Evolutionary conservation across 37 sponge, comb jelly and placozoan genomes (phyloP), one percentile per base, ranked within the genome.

Genomic region (Petrosia ficiformis): DNA sequence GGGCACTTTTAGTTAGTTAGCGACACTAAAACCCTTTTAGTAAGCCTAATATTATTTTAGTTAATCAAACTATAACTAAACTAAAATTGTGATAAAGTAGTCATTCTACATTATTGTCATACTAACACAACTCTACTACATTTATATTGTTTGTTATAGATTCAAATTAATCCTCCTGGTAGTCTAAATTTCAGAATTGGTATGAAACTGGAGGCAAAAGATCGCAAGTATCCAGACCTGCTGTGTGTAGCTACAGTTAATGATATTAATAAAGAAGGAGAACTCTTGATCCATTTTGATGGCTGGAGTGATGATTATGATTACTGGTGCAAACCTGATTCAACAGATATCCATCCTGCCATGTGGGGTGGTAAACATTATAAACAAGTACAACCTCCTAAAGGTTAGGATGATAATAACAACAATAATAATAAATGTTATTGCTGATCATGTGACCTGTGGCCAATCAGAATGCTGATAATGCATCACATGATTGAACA

Each of bases 281-380:
- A 80, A 31, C 42, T 94, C 54, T 59, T 79, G 48, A 86, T 94
- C 4, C 92, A 86, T 43, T 94, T 90, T 80, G 94, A 94, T 82
- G 94, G 94, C n/a, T 86, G 94, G 90, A n/a, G 73, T 0, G 22
- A 64, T 22, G 41, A 59, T 30, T 86, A 82, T 37, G 84, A 94
- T 78, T 94, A 83, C 81, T 87, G 87, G 87, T 86, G 91, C 43
- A 8, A 35, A 0, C 78, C 84, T 11, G 54, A 56, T 24, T 67
- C 80, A 21, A 63, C 84, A 35, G 84, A 86, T 57, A 83, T 92
- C 29, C 92, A 92, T 36, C 92, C 92, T 14, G 68, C 86, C 19
- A 80, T 80, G 77, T 92, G 92, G 92, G 44, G 74, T 35, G 73
- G 63, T 21, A 85, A 85, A 57, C 77, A 75, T 61, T 40, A 71